phyloP scores from a whole-genome alignment of 2,113 vertebrate genomes.

The Rhegmatorhina hoffmannsi region DNA sequence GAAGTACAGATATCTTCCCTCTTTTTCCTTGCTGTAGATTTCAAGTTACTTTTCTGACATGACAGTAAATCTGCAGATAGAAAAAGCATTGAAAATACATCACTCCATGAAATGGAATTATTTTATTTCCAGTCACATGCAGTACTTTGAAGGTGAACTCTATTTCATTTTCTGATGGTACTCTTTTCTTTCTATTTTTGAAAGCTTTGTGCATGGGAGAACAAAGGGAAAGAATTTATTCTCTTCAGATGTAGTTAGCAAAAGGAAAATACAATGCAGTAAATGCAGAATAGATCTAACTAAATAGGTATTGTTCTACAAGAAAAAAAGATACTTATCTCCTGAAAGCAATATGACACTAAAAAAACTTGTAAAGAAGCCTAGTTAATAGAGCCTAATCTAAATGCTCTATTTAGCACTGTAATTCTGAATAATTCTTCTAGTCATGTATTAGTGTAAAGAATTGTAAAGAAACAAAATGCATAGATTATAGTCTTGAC shows the following conservation, averaged over 20 bases:
- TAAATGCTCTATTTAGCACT: not conserved
- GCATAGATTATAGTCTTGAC: not conserved
- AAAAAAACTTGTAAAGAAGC: not conserved
- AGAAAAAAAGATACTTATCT: conserved; percentile 11
- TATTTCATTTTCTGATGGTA: conserved; percentile 62
- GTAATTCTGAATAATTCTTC: not conserved
- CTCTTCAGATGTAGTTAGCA: conserved; percentile 10
- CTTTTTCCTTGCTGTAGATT: conserved; percentile 1
- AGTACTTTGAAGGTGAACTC: conserved; percentile 61
- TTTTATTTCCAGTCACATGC: conserved; percentile 61
- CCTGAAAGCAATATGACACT: not conserved
- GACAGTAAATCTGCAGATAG: conserved; percentile 50
- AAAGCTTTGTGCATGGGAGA: conserved; percentile 30
- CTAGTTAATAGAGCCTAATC: not conserved
- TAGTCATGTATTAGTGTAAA: not conserved
- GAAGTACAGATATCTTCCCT: not conserved
- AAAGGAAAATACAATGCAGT: conserved; percentile 22
- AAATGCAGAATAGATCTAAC: not conserved
- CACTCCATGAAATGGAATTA: conserved; percentile 65
- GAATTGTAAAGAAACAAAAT: not conserved
- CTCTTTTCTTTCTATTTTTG: conserved; percentile 15
- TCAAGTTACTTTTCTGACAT: conserved; percentile 45
- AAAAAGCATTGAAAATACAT: conserved; percentile 59
- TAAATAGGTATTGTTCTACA: conserved; percentile 40
- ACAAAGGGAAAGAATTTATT: conserved; percentile 57